These are phyloP conservation scores for Sarcophilus harrisii DNA, from an alignment of 2,797 vertebrate species.

Conservation along the genomic window DNA sequence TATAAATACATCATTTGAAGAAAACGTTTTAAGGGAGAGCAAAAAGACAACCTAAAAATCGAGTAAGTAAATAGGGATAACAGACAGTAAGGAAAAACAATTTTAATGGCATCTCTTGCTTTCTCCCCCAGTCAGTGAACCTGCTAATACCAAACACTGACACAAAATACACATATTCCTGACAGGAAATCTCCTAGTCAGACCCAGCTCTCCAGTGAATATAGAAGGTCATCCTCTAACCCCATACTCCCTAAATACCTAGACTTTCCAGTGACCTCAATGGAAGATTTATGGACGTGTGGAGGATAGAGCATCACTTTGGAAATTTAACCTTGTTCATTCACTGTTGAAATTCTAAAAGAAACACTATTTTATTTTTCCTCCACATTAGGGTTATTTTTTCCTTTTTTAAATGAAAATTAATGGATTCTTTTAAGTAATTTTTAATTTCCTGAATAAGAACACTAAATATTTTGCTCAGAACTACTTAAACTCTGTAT, in stretches of 20 bases:
- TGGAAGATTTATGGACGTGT: slow-evolving; percentile 5
- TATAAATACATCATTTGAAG: neutral
- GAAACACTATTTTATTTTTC: neutral
- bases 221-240: slow-evolving; percentile 14
- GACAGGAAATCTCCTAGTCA: slow-evolving; percentile 38
- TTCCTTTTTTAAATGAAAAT: slow-evolving; percentile 39
- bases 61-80: slow-evolving; percentile 16
- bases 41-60: neutral
- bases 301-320: neutral
- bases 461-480: slow-evolving; percentile 31
- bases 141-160: slow-evolving; percentile 62
- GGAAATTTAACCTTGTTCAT: neutral
- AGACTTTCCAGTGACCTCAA: slow-evolving; percentile 19
- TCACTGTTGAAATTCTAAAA: slow-evolving; percentile 40
- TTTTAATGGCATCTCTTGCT: slow-evolving; percentile 32
- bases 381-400: neutral
- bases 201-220: slow-evolving; percentile 23
- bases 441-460: slow-evolving; percentile 40
- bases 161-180: slow-evolving; percentile 48
- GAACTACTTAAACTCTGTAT: slow-evolving; percentile 41
- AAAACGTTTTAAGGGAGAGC: neutral
- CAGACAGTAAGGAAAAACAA: slow-evolving; percentile 23
- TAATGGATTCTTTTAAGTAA: slow-evolving; percentile 39
- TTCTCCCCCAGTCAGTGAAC: slow-evolving; percentile 39
- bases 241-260: slow-evolving; percentile 5